Evolutionary conservation across 2,888 invertebrate species (phyloP), one percentile per base, ranked within the genome.

Genomic region (Lucinisca nassula): DNA sequence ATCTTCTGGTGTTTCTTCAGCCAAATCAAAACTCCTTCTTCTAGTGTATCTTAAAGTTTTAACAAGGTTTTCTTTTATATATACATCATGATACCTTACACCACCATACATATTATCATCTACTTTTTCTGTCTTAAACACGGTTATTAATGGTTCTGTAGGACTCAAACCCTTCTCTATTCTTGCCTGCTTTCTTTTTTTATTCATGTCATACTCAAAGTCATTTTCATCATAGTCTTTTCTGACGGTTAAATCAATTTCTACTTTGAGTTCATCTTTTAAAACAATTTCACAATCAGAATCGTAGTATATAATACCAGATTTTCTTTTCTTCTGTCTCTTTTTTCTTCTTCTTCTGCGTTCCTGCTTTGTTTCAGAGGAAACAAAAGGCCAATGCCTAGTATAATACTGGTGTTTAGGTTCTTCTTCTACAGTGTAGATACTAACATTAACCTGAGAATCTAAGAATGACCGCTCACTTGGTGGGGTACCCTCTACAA

Each of bases 21-120:
- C 24, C 24, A 79, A 72, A 38, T 84, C 80, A 84, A 84, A 84
- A 55, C 84, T 84, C 0, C 76, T 70, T 40, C 84, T 84, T 40
- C 84, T 61, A 17, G 67, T 67, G 27, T 80, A 84, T 35, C 35
- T 79, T 21, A 84, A 67, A 35, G n/a, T 80, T 38, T 76, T 79
- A 6, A 83, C 73, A 17, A 21, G 21, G 3, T 67, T 67, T 21
- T 10, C 35, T 35, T 35, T 17, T 21, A 1, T 8, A 35, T 35
- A 67, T 1, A 35, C 8, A 67, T 67, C 24, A 6, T 30, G 27
- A 4, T 1, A 3, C 17, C 8, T 6, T 10, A 30, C 27, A 30
- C 61, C 61, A 10, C 61, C 61, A 61, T 61, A 61, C 61, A 61
- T 3, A 61, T 61, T 4, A 35, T 67, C 67, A 67, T 67, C 67